A percentile compares a stretch with the other conserved stretches of the same genome.
These are phyloP conservation scores for Tineola bisselliella DNA, from an alignment of 2,888 invertebrate genomes.

Conservation along the genomic window DNA sequence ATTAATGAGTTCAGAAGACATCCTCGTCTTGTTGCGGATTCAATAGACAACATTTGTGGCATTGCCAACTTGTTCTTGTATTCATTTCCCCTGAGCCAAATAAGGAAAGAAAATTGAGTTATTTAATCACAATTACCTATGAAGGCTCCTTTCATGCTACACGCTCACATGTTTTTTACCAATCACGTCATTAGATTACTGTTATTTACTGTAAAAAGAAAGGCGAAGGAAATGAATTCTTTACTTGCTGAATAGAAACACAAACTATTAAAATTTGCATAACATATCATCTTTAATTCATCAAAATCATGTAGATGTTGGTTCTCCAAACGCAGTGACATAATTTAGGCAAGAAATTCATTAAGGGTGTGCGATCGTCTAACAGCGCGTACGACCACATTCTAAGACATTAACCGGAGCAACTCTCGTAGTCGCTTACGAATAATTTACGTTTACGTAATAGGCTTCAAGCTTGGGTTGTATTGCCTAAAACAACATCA, in stretches of 20 bases:
- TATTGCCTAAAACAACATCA: background rate
- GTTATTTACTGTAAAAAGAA: too few relatives aligned
- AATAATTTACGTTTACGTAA: background rate
- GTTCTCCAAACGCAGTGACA: background rate
- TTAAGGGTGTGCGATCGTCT: constrained; percentile 1
- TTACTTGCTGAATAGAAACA: too few relatives aligned
- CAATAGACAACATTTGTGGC: constrained; percentile 31
- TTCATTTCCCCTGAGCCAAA: background rate
- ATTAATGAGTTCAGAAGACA: too few relatives aligned
- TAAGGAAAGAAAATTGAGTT: background rate
- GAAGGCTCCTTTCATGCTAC: background rate
- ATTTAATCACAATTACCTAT: background rate
- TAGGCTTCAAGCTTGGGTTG: background rate
- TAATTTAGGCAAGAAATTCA: constrained; percentile 6
- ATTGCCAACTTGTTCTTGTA: constrained; percentile 18
- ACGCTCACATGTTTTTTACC: background rate
- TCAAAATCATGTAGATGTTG: background rate
- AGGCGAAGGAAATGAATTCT: too few relatives aligned
- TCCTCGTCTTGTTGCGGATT: too few relatives aligned
- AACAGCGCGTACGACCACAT: background rate
- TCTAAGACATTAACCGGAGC: background rate
- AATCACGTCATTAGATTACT: background rate
- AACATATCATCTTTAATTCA: constrained; percentile 1
- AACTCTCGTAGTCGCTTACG: background rate
- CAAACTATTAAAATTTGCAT: background rate